Conservation (phyloP, 2,888 invertebrate species). For the Meliscaeva auricollis region DNA sequence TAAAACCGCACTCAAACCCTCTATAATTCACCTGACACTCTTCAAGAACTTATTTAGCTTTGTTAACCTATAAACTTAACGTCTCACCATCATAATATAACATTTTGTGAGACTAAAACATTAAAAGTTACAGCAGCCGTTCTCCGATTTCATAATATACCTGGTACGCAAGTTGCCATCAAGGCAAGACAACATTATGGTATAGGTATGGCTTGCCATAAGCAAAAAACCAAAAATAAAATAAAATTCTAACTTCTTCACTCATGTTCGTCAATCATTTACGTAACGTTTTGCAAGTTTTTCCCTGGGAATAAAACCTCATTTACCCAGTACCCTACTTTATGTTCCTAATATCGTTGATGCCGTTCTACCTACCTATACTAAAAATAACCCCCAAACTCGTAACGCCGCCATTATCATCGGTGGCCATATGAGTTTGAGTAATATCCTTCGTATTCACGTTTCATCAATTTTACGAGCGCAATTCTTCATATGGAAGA, state of each 20-base stretch:
- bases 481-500: conserved; percentile 67
- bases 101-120: conserved; percentile 36
- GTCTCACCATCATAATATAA: conserved; percentile 13
- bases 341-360: conserved; percentile 63
- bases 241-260: conserved; percentile 9
- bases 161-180: neutral
- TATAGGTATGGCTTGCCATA: conserved; percentile 23
- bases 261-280: conserved; percentile 66
- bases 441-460: conserved; percentile 73
- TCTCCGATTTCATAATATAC: neutral
- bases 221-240: conserved; percentile 3
- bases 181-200: neutral
- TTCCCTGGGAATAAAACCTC: conserved; percentile 41
- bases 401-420: conserved; percentile 63
- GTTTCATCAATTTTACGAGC: conserved; percentile 76
- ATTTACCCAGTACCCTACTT: conserved; percentile 67
- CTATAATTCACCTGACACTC: conserved; percentile 59
- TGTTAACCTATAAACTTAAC: conserved; percentile 52
- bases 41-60: conserved; percentile 41
- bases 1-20: conserved; percentile 42
- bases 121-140: conserved; percentile 24
- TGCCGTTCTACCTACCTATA: neutral
- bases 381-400: conserved; percentile 51
- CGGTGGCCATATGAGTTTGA: conserved; percentile 58
- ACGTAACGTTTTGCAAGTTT: conserved; percentile 12